Evolutionary conservation across 2,797 vertebrate species (phyloP), one percentile per base, ranked within the genome.

Genomic region (Silurus lanzhouensis): DNA sequence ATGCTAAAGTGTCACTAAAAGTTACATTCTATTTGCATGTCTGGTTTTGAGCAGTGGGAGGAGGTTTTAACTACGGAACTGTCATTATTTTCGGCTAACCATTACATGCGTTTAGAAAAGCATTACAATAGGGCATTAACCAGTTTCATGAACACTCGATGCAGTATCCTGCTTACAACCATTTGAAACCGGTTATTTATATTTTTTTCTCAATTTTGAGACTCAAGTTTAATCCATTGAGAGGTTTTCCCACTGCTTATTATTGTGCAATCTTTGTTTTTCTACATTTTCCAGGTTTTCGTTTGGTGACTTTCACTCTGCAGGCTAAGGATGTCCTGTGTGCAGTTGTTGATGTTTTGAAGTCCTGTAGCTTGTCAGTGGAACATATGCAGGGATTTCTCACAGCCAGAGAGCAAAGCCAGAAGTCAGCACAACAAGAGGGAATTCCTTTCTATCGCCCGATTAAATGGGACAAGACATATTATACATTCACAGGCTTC

Each of bases 381-480:
- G 96, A 97, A 57, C 98, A 99, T 89, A 87, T 99, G 91, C 95
- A 96, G 70, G 93, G 82, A 67, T 86, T 94, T 85, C 82, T 87
- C 19, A 92, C 89, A 74, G 77, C 86, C 61, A 92, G 14, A n/a
- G 88, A 27, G 91, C 61, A 94, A 89, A 74, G 25, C 60, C 82
- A 93, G 67, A 81, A 58, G 1, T 57, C 86, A 3, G 67, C 64
- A 64, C 81, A 81, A 44, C 86, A 83, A 66, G 52, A 64, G 27
- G 93, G 87, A 80, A 85, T 85, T 48, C 80, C 91, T 3, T 93
- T 96, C 83, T 95, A 96, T 92, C 96, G 98, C 86, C 96, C 97
- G 31, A 97, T 99, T 91, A 97, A 95, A 87, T 99, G 98, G 98
- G 94, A 99, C 92, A 99, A 97, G 91, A 97, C 96, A 27, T 99